A percentile compares a stretch with the other conserved stretches of the same genome.
Evolutionary conservation across 2,113 vertebrate species (phyloP).

Genomic region (Podarcis raffonei): DNA sequence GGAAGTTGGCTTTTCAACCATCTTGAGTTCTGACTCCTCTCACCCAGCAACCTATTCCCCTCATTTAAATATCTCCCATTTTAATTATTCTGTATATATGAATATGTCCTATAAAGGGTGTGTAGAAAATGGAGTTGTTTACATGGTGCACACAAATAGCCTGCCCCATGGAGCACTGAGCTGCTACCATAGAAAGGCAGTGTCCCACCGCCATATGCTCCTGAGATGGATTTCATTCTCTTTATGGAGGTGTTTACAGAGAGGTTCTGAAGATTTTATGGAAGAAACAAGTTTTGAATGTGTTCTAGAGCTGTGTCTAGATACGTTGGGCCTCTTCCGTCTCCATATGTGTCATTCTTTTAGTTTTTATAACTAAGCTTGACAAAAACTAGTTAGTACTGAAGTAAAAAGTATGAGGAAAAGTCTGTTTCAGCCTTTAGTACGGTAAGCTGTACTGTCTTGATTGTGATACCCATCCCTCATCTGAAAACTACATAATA

Average conservation of each 20-base stretch:
- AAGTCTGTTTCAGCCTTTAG: neutral
- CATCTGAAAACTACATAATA: neutral
- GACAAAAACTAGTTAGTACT: neutral
- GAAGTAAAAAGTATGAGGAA: neutral
- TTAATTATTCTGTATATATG: neutral
- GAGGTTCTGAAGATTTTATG: neutral
- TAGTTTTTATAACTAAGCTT: neutral
- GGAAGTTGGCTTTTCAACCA: neutral
- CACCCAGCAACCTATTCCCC: neutral
- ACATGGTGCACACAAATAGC: too few relatives aligned
- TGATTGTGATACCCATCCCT: neutral
- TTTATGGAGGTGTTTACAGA: neutral
- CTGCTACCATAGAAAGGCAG: too few relatives aligned
- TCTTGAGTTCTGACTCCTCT: neutral
- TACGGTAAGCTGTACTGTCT: neutral
- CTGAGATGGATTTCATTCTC: neutral
- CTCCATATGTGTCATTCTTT: neutral
- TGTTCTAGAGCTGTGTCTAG: neutral
- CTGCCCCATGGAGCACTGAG: neutral
- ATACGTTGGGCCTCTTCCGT: neutral
- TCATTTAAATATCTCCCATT: neutral
- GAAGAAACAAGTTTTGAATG: neutral
- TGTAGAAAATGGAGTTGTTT: neutral
- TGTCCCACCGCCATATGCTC: neutral
- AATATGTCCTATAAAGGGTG: neutral